Evolutionary conservation across 2,888 invertebrate genomes (phyloP).

Genomic region (Tenthredo mesomela): DNA sequence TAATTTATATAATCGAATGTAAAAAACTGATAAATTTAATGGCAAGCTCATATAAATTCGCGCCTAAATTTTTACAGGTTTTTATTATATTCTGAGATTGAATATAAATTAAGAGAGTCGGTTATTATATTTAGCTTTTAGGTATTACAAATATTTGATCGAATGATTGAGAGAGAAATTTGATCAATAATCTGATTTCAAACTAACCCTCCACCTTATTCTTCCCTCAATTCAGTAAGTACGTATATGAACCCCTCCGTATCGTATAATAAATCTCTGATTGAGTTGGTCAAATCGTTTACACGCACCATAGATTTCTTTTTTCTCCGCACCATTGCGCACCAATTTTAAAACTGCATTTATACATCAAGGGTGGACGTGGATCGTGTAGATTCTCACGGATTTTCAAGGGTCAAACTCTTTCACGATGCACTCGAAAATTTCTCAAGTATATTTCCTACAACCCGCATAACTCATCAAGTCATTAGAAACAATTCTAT

Average conservation of each 20-base stretch:
- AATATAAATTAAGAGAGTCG: neutral
- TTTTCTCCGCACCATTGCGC: constrained; percentile 60
- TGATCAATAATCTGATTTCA: neutral
- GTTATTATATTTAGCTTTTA: neutral
- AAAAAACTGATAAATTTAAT: neutral
- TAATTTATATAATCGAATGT: constrained; percentile 10
- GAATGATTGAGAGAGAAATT: neutral
- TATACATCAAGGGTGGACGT: constrained; percentile 54
- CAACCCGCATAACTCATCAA: neutral
- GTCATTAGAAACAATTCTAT: neutral
- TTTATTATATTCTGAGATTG: neutral
- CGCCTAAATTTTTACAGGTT: neutral
- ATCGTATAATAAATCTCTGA: constrained; percentile 52
- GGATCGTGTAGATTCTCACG: constrained; percentile 51
- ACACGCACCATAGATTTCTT: constrained; percentile 54
- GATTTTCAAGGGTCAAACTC: constrained; percentile 2
- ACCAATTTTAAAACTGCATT: constrained; percentile 53
- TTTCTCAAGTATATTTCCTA: neutral
- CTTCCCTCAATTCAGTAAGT: neutral
- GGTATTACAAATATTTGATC: neutral
- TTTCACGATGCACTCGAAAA: neutral
- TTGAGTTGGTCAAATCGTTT: constrained; percentile 50
- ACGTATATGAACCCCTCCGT: neutral
- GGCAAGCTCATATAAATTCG: neutral
- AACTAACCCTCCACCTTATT: neutral